These are phyloP conservation scores for Trichogramma pretiosum DNA, from an alignment of 1,140 invertebrate genomes.

Conservation along the genomic window DNA sequence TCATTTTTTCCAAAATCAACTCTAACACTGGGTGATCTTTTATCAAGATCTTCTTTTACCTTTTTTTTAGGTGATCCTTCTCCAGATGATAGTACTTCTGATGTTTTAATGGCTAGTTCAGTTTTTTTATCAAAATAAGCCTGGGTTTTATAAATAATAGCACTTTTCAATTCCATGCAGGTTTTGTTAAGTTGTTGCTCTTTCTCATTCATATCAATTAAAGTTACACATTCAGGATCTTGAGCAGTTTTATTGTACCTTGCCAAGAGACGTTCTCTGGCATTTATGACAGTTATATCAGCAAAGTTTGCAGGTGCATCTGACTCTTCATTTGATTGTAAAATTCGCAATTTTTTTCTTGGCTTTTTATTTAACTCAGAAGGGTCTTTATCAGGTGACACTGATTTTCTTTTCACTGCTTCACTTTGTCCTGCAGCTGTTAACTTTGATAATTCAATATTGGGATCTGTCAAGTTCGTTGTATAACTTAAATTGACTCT, in stretches of 20 bases:
- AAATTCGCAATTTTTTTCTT: neutral
- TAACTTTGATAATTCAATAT: conserved; percentile 19
- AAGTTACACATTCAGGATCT: conserved; percentile 3
- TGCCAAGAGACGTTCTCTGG: neutral
- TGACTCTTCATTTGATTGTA: conserved; percentile 1
- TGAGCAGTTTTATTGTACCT: neutral
- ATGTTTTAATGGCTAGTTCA: conserved; percentile 25
- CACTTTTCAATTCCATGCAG: conserved; percentile 24
- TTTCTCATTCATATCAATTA: conserved; percentile 16
- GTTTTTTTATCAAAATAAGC: conserved; percentile 26
- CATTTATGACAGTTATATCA: conserved; percentile 5
- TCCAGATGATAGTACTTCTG: conserved; percentile 14
- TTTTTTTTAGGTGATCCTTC: neutral
- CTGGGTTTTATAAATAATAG: conserved; percentile 28
- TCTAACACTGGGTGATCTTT: conserved; percentile 13
- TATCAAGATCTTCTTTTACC: neutral
- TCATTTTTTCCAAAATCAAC: conserved; percentile 16
- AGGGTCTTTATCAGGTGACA: neutral
- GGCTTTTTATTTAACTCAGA: neutral
- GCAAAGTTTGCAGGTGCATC: neutral
- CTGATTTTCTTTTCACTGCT: neutral
- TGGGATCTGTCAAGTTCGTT: conserved; percentile 23
- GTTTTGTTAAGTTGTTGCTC: conserved; percentile 20
- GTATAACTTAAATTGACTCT: conserved; percentile 31
- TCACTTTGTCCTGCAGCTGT: conserved; percentile 4